Evolutionary conservation across 2,888 invertebrate species (phyloP), one percentile per base, ranked within the genome.

Genomic region (Drosophila merina): DNA sequence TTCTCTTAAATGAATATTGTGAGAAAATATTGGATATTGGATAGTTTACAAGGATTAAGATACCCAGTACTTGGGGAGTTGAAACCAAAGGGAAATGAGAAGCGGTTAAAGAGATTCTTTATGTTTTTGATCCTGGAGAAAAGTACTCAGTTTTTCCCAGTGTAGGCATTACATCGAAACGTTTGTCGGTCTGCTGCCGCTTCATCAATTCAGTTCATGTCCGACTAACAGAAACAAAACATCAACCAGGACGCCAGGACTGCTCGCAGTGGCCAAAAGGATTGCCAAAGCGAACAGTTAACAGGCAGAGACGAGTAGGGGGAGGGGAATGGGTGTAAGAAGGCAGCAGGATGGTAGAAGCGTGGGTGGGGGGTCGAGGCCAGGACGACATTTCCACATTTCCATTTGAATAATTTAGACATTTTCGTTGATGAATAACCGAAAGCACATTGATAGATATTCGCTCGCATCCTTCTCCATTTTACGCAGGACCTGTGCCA

Each of bases 401-500:
- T 88, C 79, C 82, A 88, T 88, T 88, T 88, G 88, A 88, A 88
- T 88, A 88, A 88, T 88, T 88, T 88, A 86, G 87, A 88, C 86
- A 80, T 88, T 84, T 85, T 78, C 84, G 88, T 86, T 88, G 87
- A 88, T 88, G 89, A 86, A 88, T 83, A 88, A 88, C 83, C 84
- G 79, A 83, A 73, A 79, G 75, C 84, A 79, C 81, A 88, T 88
- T 88, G 88, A 87, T 88, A 88, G 88, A 88, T 86, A 79, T 75
- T 50, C 54, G 47, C 38, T 31, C 36, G 50, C 51, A 58, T 58
- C 33, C 42, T 30, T 30, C 20, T 26, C 10, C 12, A 14, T 49
- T 47, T 44, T 33, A 62, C 30, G 45, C 50, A 50, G 44, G 26
- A 64, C 38, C 44, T 64, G 64, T 25, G 28, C 50, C 33, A 14